Base-by-base conservation (phyloP, 2,888 invertebrate genomes). In the Stenodera caucasica region DNA sequence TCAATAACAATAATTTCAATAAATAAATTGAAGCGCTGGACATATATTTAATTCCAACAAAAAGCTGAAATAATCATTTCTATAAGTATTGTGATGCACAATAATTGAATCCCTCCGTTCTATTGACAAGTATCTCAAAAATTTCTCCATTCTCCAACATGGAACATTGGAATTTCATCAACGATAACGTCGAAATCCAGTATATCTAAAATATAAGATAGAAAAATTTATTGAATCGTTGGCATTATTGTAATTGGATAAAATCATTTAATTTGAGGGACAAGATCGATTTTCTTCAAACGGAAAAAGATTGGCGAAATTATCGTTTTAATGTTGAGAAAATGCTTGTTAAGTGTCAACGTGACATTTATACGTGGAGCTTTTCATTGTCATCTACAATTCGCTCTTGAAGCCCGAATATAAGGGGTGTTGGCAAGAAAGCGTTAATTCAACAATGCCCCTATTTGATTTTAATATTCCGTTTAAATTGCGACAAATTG, bases 81-180 rank as follows among this genome's bases (percentile, higher is more conserved):
- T 45, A 45, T 45, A 37, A 15, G 8, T 8, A n/a, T 37, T 37
- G 37, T 37, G 37, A 37, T 37, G 37, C 14, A 37, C 37, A 37
- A 45, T 45, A 45, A 21, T 45, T 45, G 45, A 45, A 21, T 45
- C 45, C 12, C 11, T 45, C 45, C 21, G 21, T 45, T 45, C 21
- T 15, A 45, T 21, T 21, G 45, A 45, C 45, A 45, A 45, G 21
- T 45, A 45, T 45, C 45, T 45, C 45, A 45, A 45, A 45, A 45
- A 45, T 45, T 45, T 45, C 21, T 45, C 45, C 21, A 45, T 45
- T 45, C 45, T 45, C 21, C 45, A 45, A 45, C 45, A 45, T 45
- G 45, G 45, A 2, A 45, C 45, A 45, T 45, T 45, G 45, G 45
- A 45, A 45, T 45, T 45, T 45, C 45, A 45, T 45, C 45, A 45